Evolutionary conservation across 2,113 vertebrate genomes (phyloP).

Genomic region (Hylia prasina): DNA sequence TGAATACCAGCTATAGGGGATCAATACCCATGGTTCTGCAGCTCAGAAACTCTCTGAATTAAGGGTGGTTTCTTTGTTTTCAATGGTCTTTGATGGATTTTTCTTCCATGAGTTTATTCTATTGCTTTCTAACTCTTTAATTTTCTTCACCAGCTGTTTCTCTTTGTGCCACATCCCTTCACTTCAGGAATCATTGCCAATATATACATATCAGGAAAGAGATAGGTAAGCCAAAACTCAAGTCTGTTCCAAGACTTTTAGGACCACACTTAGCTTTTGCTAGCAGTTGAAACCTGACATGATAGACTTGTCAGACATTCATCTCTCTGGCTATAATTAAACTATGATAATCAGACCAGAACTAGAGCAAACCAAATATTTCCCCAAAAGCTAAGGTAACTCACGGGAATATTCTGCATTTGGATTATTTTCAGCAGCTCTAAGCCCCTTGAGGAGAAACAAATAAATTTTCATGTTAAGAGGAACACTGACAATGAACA

Average conservation of each 20-base stretch:
- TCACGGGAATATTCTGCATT: not conserved
- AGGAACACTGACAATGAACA: not conserved
- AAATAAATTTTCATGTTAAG: not conserved
- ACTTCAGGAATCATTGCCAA: not conserved
- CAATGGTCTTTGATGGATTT: not conserved
- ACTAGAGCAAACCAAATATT: not conserved
- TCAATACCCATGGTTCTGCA: not conserved
- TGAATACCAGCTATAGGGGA: rapidly evolving
- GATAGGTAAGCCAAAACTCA: not conserved
- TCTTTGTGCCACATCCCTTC: not conserved
- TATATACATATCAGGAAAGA: not conserved
- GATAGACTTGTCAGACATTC: not conserved
- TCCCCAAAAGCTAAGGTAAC: not conserved
- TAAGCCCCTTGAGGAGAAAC: not conserved
- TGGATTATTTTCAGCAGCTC: not conserved
- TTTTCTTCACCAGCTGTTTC: not conserved
- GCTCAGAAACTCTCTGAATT: not conserved
- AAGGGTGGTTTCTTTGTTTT: not conserved
- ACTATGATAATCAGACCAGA: not conserved
- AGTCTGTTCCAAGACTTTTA: not conserved
- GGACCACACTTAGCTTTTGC: not conserved
- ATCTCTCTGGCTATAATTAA: not conserved
- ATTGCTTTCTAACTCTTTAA: not conserved
- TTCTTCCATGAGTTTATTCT: not conserved
- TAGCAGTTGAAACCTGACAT: not conserved